Percentiles rank a stretch among this genome's conserved stretches.
Evolutionary conservation across 2,888 invertebrate species (phyloP).

Genomic region (Habroteleia sp.): DNA sequence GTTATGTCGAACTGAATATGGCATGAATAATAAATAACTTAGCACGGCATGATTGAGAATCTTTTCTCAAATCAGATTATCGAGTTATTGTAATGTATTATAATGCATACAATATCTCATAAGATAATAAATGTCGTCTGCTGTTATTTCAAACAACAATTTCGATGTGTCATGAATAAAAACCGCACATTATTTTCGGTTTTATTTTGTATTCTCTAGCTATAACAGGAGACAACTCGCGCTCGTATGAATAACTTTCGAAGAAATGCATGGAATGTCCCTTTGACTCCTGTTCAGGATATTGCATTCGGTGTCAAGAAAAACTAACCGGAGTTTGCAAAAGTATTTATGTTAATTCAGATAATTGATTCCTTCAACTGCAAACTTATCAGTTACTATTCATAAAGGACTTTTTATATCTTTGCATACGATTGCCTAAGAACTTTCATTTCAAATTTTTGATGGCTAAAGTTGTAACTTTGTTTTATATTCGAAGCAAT

Average conservation of each 20-base stretch:
- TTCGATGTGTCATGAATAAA: slow-evolving; percentile 57
- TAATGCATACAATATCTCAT: slow-evolving; percentile 39
- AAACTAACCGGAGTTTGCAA: background rate
- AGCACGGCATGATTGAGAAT: slow-evolving; percentile 4
- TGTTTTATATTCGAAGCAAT: slow-evolving; percentile 31
- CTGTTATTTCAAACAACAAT: slow-evolving; percentile 49
- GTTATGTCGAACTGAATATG: too few species aligned
- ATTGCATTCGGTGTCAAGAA: slow-evolving; percentile 22
- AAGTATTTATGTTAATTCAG: too few species aligned
- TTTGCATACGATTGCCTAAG: background rate
- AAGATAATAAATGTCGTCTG: slow-evolving; percentile 54
- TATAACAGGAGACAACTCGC: slow-evolving; percentile 52
- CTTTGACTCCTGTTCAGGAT: slow-evolving; percentile 47
- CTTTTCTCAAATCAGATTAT: slow-evolving; percentile 30
- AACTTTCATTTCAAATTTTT: slow-evolving; percentile 19
- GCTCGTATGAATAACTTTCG: slow-evolving; percentile 59
- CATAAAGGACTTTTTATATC: too few species aligned
- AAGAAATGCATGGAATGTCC: slow-evolving; percentile 64
- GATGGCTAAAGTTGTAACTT: slow-evolving; percentile 15
- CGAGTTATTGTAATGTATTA: slow-evolving; percentile 42
- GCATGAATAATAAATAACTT: slow-evolving; percentile 17
- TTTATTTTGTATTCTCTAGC: slow-evolving; percentile 60
- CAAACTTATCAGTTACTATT: too few species aligned
- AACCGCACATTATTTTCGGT: slow-evolving; percentile 52
- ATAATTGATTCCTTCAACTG: too few species aligned